Evolutionary conservation across 2,888 invertebrate species (phyloP), one percentile per base, ranked within the genome.

Genomic region (Adelphocoris suturalis): DNA sequence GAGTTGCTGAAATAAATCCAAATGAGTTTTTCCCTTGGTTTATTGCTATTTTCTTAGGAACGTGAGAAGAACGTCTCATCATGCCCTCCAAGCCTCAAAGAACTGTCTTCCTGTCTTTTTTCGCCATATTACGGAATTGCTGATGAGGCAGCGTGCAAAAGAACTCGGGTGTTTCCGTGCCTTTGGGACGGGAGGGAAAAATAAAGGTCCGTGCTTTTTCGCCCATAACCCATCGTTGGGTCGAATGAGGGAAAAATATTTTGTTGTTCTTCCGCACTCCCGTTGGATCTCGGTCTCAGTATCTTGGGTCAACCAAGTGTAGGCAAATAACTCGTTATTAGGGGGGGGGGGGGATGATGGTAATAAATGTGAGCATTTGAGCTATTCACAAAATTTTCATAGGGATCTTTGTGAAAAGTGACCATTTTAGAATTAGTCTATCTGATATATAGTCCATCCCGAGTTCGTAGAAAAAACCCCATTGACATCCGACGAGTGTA

Each of bases 61-160:
- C 82, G 82, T 82, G 82, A 82, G 82, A 82, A 47, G 52, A 52
- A 82, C 82, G 27, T 82, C 82, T 82, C 82, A 82, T 82, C 82
- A 52, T 82, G 23, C 82, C 52, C 52, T 78, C 16, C 47, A 68
- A 82, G 82, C 52, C 82, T 23, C 5, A 78, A 82, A 19, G 82
- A 82, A 82, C 23, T 47, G 52, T 48, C 52, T 47, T 23, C 82
- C 19, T 82, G 46, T 82, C 4, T 52, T 82, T 52, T 37, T 37
- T 46, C 52, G 82, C 19, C 82, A 82, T 82, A 82, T 82, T 52
- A 82, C 52, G 0, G 82, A 82, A 82, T 82, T 27, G 23, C 52
- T 82, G 52, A 82, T 82, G 82, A 82, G 82, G 82, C 13, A 14
- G 52, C 82, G 82, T 82, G 82, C 47, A 47, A 27, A 52, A 48